These are phyloP conservation scores for Brachyptera putata DNA, from an alignment of 2,888 invertebrate species.

Conservation along the genomic window DNA sequence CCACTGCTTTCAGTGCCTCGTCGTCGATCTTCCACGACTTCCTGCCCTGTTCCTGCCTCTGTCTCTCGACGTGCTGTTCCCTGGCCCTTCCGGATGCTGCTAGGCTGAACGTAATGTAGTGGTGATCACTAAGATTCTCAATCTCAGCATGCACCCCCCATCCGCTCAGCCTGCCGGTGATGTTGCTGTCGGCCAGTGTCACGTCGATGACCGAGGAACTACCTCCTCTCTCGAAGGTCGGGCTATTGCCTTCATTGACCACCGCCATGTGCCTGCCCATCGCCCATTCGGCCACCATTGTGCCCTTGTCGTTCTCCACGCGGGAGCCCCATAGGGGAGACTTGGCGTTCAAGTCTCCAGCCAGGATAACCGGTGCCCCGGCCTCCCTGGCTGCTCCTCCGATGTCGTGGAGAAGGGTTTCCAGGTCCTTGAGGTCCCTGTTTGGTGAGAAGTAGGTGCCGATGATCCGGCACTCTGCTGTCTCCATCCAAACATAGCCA, in stretches of 20 bases:
- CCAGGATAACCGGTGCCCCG: background rate
- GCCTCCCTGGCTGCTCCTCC: background rate
- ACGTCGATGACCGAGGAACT: background rate
- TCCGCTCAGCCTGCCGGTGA: background rate
- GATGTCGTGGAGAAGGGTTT: background rate
- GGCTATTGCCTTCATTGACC: background rate
- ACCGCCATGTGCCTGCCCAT: background rate
- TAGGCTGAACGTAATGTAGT: background rate
- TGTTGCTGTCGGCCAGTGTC: background rate
- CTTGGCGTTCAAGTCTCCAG: background rate
- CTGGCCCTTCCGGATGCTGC: background rate
- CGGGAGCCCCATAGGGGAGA: background rate
- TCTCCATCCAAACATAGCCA: background rate
- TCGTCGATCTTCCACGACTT: background rate
- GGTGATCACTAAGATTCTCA: background rate
- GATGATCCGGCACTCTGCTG: background rate
- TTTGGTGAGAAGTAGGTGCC: background rate
- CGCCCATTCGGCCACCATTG: background rate
- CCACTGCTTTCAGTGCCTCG: background rate
- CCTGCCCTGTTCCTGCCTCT: background rate
- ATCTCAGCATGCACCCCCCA: background rate
- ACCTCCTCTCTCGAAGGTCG: background rate
- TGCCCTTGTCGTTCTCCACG: too few relatives aligned
- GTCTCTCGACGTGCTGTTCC: background rate
- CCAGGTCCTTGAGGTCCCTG: background rate